phyloP scores from a whole-genome alignment of 2,797 vertebrate species.

The Chloroceryle inda region DNA sequence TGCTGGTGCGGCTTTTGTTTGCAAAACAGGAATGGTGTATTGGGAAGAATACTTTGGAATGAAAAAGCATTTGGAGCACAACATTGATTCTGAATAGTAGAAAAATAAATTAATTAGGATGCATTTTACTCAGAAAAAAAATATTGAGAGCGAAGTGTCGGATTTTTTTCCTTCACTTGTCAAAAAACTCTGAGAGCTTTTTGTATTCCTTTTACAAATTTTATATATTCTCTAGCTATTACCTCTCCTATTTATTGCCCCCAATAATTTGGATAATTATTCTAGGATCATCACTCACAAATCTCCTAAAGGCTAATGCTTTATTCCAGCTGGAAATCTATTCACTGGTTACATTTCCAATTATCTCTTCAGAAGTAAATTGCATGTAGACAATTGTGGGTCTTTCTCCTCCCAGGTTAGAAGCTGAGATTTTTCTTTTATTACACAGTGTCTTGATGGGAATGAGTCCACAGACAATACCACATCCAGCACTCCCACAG shows the following conservation, averaged over 20 bases:
- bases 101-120: neutral
- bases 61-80: neutral
- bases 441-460: neutral
- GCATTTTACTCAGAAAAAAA: constrained; percentile 21
- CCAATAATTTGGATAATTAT: neutral
- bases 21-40: neutral
- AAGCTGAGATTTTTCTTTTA: neutral
- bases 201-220: neutral
- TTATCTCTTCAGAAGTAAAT: neutral
- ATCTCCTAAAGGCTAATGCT: neutral
- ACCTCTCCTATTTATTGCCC: neutral
- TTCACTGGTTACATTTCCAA: neutral
- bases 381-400: neutral
- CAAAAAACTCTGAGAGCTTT: neutral
- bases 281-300: neutral
- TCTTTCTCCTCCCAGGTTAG: neutral
- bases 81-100: neutral
- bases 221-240: neutral
- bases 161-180: neutral
- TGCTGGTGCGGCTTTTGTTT: neutral
- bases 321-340: neutral
- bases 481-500: neutral
- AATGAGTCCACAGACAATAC: neutral
- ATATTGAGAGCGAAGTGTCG: neutral
- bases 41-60: neutral